These are phyloP conservation scores for Orcinus orca DNA, from an alignment of 2,113 vertebrate species.

Conservation along the genomic window DNA sequence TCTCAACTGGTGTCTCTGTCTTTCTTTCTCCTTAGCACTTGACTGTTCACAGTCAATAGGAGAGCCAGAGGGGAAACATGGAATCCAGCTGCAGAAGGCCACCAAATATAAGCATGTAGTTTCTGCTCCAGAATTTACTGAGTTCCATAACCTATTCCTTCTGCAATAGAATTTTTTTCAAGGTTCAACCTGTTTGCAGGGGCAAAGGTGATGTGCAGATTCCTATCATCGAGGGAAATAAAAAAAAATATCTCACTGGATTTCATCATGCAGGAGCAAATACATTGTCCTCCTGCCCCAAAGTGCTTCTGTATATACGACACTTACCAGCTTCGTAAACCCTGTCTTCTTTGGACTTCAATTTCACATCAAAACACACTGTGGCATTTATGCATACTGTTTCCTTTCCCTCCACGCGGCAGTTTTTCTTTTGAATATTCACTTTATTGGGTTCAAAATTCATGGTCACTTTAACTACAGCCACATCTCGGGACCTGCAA, in stretches of 20 bases:
- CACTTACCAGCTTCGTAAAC: slow-evolving; percentile 83
- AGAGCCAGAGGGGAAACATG: neutral
- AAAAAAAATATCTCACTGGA: neutral
- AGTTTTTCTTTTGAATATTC: slow-evolving; percentile 93
- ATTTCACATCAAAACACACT: slow-evolving; percentile 88
- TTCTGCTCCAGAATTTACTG: neutral
- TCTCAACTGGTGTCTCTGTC: neutral
- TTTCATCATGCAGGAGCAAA: no score
- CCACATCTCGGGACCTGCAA: slow-evolving; percentile 95
- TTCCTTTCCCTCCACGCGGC: slow-evolving; percentile 81
- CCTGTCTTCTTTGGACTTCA: slow-evolving; percentile 87
- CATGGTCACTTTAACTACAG: slow-evolving; percentile 90
- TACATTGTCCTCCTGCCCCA: neutral
- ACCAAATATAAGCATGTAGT: neutral
- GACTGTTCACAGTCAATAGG: neutral
- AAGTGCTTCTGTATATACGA: neutral
- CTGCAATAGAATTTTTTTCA: neutral
- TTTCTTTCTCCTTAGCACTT: neutral
- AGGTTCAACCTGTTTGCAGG: neutral
- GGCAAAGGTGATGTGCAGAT: neutral
- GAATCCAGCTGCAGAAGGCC: neutral
- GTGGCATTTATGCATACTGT: slow-evolving; percentile 88
- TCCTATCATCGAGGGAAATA: neutral
- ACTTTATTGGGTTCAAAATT: slow-evolving; percentile 90
- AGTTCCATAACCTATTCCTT: neutral